These are phyloP conservation scores for Mobula birostris DNA, from an alignment of 2,113 vertebrate species.

Conservation along the genomic window DNA sequence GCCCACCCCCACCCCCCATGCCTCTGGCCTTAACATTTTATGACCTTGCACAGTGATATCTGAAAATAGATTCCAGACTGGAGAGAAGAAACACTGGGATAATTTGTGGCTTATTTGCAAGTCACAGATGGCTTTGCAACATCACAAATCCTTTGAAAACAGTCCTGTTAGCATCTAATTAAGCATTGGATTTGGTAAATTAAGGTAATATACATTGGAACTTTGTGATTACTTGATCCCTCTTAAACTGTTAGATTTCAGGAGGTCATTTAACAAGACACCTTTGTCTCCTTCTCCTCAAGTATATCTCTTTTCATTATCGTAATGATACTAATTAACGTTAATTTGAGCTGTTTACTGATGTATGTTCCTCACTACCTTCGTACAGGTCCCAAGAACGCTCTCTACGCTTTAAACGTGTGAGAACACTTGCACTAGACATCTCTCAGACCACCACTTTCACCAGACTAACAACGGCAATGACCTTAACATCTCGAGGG, in stretches of 20 bases:
- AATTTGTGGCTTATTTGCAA: conserved; percentile 12
- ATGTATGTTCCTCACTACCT: background rate
- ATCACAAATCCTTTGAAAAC: conserved; percentile 14
- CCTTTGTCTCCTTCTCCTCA: background rate
- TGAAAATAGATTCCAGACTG: background rate
- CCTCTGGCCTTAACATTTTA: too few relatives aligned
- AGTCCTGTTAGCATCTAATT: conserved; percentile 9
- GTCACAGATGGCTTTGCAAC: conserved; percentile 11
- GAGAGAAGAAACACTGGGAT: background rate
- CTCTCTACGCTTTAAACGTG: too few relatives aligned
- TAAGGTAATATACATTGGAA: background rate
- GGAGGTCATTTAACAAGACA: background rate
- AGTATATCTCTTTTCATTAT: background rate
- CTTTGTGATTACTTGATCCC: background rate
- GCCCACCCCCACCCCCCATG: background rate
- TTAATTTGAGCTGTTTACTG: background rate
- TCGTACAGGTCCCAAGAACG: too few relatives aligned
- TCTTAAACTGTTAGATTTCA: background rate
- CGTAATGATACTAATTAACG: background rate
- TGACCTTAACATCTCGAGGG: too few relatives aligned
- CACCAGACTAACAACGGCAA: too few relatives aligned
- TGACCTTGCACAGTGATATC: background rate
- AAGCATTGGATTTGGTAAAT: conserved; percentile 11
- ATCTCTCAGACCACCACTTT: too few relatives aligned
- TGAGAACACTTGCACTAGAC: too few relatives aligned